These are phyloP conservation scores for Ctenomys sociabilis DNA, from an alignment of 2,113 vertebrate genomes.

Conservation along the genomic window DNA sequence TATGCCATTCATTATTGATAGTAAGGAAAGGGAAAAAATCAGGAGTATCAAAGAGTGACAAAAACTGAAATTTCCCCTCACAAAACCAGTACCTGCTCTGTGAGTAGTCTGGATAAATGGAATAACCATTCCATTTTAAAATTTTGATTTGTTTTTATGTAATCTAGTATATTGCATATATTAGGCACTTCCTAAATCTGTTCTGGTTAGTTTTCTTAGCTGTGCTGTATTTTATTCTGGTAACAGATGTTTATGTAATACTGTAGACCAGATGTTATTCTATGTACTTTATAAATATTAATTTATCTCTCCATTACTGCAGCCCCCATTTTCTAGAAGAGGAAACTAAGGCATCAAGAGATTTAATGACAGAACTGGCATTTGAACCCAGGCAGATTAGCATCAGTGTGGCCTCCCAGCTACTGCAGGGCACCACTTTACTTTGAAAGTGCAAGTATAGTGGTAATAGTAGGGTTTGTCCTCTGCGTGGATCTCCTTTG, in stretches of 20 bases:
- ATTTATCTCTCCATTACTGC: neutral
- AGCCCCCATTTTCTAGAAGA: conserved; percentile 2
- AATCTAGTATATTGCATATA: neutral
- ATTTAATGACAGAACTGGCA: neutral
- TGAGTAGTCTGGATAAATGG: neutral
- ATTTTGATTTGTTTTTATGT: neutral
- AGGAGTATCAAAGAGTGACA: neutral
- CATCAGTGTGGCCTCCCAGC: neutral
- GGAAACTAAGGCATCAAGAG: neutral
- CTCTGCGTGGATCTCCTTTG: neutral
- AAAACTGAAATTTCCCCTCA: neutral
- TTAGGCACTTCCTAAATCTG: neutral
- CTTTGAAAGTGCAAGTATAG: neutral
- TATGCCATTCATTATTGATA: neutral
- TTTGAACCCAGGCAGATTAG: neutral
- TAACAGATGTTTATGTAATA: neutral
- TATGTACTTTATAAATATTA: neutral
- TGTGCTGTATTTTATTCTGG: neutral
- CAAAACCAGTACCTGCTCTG: neutral
- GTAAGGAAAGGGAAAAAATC: neutral
- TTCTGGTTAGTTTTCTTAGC: conserved; percentile 12
- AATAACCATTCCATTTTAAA: neutral
- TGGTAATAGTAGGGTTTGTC: neutral
- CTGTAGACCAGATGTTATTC: neutral
- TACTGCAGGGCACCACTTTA: no score